Conservation (phyloP, 2,797 vertebrate species). For the Champsocephalus esox region DNA sequence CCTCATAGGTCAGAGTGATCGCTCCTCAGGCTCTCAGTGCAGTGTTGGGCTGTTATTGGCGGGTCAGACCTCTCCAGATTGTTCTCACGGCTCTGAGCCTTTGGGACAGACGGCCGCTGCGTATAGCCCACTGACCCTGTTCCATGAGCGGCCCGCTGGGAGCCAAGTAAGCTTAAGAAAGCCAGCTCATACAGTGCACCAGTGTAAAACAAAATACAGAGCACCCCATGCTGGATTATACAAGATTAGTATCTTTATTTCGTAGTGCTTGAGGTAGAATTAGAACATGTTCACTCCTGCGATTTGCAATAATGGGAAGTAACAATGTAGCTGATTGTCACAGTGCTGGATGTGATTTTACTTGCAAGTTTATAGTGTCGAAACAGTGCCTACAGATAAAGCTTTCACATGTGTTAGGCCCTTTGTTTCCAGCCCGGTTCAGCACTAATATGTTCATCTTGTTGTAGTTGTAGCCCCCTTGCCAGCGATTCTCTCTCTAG, state of each 20-base stretch:
- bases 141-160: conserved; percentile 56
- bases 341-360: background rate
- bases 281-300: background rate
- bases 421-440: conserved; percentile 13
- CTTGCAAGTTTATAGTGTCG: rapidly evolving
- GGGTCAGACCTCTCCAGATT: conserved; percentile 70
- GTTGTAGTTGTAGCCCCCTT: too few species aligned
- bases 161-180: conserved; percentile 64
- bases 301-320: background rate
- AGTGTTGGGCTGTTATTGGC: conserved; percentile 45
- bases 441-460: background rate
- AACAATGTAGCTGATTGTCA: background rate
- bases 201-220: conserved; percentile 42
- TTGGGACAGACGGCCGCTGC: conserved; percentile 54
- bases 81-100: conserved; percentile 80
- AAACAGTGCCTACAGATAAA: background rate
- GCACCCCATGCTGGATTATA: conserved; percentile 53
- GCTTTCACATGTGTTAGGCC: background rate
- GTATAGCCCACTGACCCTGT: conserved; percentile 78
- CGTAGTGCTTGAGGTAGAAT: conserved; percentile 8
- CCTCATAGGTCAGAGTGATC: conserved; percentile 38
- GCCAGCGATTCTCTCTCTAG: too few species aligned
- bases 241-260: conserved; percentile 53
- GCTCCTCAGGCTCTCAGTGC: conserved; percentile 37
- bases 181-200: conserved; percentile 15